These are phyloP conservation scores for Drosophila sechellia DNA, from an alignment of 1,140 invertebrate species.

Conservation along the genomic window DNA sequence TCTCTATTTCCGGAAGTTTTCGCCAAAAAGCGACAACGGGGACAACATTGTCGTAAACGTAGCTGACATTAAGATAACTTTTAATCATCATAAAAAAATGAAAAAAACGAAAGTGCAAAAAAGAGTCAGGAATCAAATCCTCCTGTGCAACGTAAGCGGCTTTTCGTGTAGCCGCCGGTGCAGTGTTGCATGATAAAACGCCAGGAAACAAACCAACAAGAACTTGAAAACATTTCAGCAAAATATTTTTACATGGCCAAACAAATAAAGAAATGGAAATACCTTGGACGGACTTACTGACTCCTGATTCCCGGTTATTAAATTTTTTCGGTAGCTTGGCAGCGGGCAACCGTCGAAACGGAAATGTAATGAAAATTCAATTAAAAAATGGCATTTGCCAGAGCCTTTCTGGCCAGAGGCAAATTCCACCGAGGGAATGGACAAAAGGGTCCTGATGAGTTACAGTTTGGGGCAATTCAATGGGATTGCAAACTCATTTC, in stretches of 20 bases:
- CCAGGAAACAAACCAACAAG: slow-evolving; percentile 23
- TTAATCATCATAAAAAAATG: slow-evolving; percentile 76
- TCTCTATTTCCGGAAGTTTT: slow-evolving; percentile 18
- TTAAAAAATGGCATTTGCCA: slow-evolving; percentile 81
- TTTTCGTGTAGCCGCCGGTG: slow-evolving; percentile 68
- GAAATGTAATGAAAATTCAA: slow-evolving; percentile 83
- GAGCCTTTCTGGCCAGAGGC: slow-evolving; percentile 23
- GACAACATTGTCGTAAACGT: slow-evolving; percentile 73
- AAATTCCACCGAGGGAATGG: slow-evolving; percentile 8
- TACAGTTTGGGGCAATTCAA: slow-evolving; percentile 38
- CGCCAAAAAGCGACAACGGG: slow-evolving; percentile 42
- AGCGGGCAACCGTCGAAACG: slow-evolving; percentile 59
- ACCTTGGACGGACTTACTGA: slow-evolving; percentile 53
- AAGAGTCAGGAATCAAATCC: slow-evolving; percentile 46
- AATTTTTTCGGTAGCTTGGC: slow-evolving; percentile 57
- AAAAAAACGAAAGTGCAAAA: slow-evolving; percentile 35
- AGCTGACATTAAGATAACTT: slow-evolving; percentile 79
- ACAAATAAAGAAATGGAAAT: slow-evolving; percentile 37
- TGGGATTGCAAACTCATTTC: slow-evolving; percentile 51
- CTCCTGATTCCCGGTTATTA: slow-evolving; percentile 61
- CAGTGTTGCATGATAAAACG: slow-evolving; percentile 54
- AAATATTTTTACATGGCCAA: slow-evolving; percentile 45
- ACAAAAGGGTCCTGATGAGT: slow-evolving; percentile 31
- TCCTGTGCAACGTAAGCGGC: slow-evolving; percentile 69
- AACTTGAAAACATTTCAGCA: slow-evolving; percentile 46